A percentile compares a stretch with the other conserved stretches of the same genome.
Evolutionary conservation across 2,113 vertebrate genomes (phyloP).

Genomic region (Salminus brasiliensis): DNA sequence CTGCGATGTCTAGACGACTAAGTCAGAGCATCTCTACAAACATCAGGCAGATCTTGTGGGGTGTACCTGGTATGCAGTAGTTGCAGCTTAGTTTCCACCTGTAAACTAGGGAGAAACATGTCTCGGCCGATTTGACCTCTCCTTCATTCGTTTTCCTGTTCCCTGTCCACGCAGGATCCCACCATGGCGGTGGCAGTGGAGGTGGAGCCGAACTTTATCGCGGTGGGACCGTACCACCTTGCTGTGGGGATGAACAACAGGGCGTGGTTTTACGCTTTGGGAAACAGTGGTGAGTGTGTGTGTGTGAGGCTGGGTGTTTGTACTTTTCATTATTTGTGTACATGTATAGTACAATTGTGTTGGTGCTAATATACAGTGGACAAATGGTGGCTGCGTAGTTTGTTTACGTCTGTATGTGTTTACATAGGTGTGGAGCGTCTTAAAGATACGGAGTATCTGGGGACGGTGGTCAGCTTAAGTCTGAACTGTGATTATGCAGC

Average conservation of each 20-base stretch:
- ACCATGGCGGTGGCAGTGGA: slow-evolving; percentile 88
- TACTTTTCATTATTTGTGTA: no score
- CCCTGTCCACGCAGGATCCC: slow-evolving; percentile 74
- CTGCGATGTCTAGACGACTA: no score
- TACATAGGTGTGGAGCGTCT: slow-evolving; percentile 83
- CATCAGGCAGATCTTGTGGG: no score
- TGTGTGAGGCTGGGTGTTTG: slow-evolving; percentile 7
- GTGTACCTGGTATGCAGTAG: no score
- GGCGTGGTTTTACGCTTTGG: slow-evolving; percentile 93
- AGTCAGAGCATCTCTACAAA: no score
- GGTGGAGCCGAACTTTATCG: slow-evolving; percentile 92
- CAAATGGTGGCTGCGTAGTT: neutral
- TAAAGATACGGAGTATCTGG: slow-evolving; percentile 93
- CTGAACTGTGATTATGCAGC: slow-evolving; percentile 94
- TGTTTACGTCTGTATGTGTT: neutral
- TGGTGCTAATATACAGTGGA: no score
- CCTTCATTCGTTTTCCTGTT: neutral
- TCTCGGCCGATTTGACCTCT: no score
- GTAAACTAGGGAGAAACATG: neutral
- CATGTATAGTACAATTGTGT: neutral
- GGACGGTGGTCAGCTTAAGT: slow-evolving; percentile 88
- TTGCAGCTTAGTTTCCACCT: no score
- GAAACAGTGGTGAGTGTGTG: slow-evolving; percentile 80
- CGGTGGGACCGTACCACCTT: slow-evolving; percentile 90
- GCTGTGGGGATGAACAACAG: slow-evolving; percentile 98